Percentiles rank a stretch among this genome's conserved stretches.
These are phyloP conservation scores for Drosophila siamana DNA, from an alignment of 2,888 invertebrate genomes.

Conservation along the genomic window DNA sequence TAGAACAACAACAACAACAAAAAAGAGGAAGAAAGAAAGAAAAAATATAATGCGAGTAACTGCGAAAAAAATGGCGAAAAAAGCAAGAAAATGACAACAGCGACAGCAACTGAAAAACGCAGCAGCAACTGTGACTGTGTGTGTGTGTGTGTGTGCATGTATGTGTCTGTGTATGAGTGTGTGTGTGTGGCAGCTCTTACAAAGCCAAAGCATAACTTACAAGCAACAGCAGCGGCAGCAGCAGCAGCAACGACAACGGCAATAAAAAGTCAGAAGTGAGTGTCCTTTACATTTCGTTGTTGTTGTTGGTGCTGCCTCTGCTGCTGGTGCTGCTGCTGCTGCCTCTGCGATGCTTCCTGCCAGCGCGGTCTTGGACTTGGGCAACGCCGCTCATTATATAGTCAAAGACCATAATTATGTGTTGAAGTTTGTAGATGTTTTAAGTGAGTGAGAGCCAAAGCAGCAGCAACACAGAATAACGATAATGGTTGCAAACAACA, in stretches of 20 bases:
- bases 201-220: slow-evolving; percentile 78
- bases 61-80: slow-evolving; percentile 70
- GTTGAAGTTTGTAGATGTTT: slow-evolving; percentile 78
- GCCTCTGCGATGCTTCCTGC: slow-evolving; percentile 63
- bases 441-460: slow-evolving; percentile 53
- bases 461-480: slow-evolving; percentile 31
- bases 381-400: slow-evolving; percentile 75
- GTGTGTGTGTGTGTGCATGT: slow-evolving; percentile 25
- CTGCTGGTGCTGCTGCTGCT: slow-evolving; percentile 22
- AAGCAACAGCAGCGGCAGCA: slow-evolving; percentile 46
- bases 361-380: slow-evolving; percentile 61
- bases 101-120: slow-evolving; percentile 67
- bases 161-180: slow-evolving; percentile 33
- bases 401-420: slow-evolving; percentile 82
- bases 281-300: slow-evolving; percentile 71
- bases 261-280: slow-evolving; percentile 75
- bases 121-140: slow-evolving; percentile 21
- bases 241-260: slow-evolving; percentile 51
- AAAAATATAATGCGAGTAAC: slow-evolving; percentile 50
- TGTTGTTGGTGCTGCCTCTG: slow-evolving; percentile 27
- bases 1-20: slow-evolving; percentile 10
- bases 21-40: slow-evolving; percentile 18
- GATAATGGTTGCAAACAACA: slow-evolving; percentile 32
- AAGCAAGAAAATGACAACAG: slow-evolving; percentile 75
- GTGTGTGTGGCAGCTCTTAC: slow-evolving; percentile 56